Evolutionary conservation across 2,113 vertebrate species (phyloP), one percentile per base, ranked within the genome.

Genomic region (Excalfactoria chinensis): DNA sequence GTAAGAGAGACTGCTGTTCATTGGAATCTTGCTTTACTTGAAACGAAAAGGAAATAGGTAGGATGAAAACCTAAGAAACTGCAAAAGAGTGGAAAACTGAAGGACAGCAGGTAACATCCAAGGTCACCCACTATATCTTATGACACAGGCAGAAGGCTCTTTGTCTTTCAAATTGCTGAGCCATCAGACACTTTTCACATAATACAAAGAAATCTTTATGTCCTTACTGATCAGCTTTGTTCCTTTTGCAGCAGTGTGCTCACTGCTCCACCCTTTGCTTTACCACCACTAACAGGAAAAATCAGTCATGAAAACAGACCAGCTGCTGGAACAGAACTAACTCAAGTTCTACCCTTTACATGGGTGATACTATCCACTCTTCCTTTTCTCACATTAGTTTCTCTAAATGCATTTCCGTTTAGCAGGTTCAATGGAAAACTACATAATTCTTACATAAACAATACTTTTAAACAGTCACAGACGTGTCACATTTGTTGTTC

Each of bases 321-420:
- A 79, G 77, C 34, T 90, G 53, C 26, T 92, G 77, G 67, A 93
- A 76, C 15, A 40, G 58, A 73, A 37, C 17, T 1, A 5, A 30
- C 25, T 76, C 40, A 25, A 41, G 49, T 82, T 72, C 81, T 41
- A 53, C 35, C 34, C 59, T 62, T 88, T 48, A 68, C 90, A 87
- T 0, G 6, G 11, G 44, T 94, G 81, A 90, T 55, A 93, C 41
- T 93, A 89, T 34, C 79, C 86, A 95, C 67, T 87, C 94, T 77
- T 67, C 82, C 63, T 62, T 89, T 77, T 59, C 78, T 78, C 34
- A 88, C 71, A 77, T 91, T 77, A 84, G 17, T 85, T 76, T 63
- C 69, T 79, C 55, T 93, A 84, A 89, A 84, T 86, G 62, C 43
- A 66, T 77, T 41, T 25, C 67, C 26, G 20, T n/a, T 28, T 79